These are phyloP conservation scores for Rafetus swinhoei DNA, from an alignment of 2,113 vertebrate species.

Conservation along the genomic window DNA sequence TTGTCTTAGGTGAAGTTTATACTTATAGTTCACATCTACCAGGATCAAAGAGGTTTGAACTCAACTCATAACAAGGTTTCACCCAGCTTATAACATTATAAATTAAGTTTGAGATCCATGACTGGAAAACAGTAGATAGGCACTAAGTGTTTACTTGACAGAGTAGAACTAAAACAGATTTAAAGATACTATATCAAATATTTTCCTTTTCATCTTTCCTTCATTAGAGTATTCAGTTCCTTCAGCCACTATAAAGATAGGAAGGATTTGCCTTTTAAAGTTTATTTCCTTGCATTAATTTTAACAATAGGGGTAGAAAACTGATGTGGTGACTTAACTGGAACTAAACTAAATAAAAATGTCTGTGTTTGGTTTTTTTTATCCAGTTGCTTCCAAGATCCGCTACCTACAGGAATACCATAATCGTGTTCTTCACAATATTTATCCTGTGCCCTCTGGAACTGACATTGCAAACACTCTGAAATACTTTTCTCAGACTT, in stretches of 20 bases:
- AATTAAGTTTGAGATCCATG: slow-evolving; percentile 4
- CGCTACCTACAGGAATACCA: slow-evolving; percentile 99
- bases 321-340: neutral
- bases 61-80: neutral
- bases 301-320: neutral
- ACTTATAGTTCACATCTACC: neutral
- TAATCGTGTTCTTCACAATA: slow-evolving; percentile 98
- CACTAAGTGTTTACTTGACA: neutral
- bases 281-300: neutral
- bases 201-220: neutral
- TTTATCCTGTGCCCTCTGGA: slow-evolving; percentile 99
- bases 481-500: slow-evolving; percentile 99
- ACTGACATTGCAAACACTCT: slow-evolving; percentile 99
- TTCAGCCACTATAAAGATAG: neutral
- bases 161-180: neutral
- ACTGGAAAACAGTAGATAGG: neutral
- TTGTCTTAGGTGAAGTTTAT: neutral
- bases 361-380: slow-evolving; percentile 77
- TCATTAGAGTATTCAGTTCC: neutral
- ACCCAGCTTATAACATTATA: neutral
- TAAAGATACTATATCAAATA: neutral
- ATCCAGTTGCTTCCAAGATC: slow-evolving; percentile 99
- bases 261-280: neutral
- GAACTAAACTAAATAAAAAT: slow-evolving; percentile 62
- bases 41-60: neutral